These are phyloP conservation scores for Agriotes lineatus DNA, from an alignment of 2,888 invertebrate genomes.

Conservation along the genomic window DNA sequence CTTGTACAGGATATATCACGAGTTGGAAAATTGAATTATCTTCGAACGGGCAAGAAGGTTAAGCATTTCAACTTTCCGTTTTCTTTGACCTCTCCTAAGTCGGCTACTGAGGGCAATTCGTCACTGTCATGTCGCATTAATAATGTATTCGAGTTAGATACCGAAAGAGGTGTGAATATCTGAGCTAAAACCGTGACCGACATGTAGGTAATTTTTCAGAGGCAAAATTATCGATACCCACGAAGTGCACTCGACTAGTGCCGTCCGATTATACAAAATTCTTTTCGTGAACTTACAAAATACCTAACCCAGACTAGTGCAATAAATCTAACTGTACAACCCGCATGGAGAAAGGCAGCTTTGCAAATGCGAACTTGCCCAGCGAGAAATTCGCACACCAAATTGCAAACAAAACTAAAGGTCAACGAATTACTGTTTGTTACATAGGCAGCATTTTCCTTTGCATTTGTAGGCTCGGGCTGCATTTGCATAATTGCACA, in stretches of 20 bases:
- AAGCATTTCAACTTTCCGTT: conserved; percentile 19
- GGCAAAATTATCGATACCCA: too few species aligned
- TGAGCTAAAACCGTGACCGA: background rate
- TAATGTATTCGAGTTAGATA: conserved; percentile 1
- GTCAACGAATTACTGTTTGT: conserved; percentile 14
- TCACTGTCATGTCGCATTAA: conserved; percentile 16
- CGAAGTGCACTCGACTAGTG: too few species aligned
- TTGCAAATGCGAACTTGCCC: conserved; percentile 21
- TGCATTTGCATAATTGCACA: background rate
- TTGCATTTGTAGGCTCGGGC: background rate
- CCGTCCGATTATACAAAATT: too few species aligned
- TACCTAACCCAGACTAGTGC: too few species aligned
- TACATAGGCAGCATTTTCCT: background rate
- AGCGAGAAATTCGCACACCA: conserved; percentile 21
- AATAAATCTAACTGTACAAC: background rate
- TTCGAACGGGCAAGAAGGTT: conserved; percentile 9
- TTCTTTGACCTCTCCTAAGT: conserved; percentile 32
- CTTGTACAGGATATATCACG: too few species aligned
- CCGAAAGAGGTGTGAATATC: conserved; percentile 8
- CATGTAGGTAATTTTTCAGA: too few species aligned
- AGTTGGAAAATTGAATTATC: too few species aligned
- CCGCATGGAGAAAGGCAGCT: conserved; percentile 20
- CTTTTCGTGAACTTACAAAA: too few species aligned
- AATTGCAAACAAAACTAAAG: conserved; percentile 18
- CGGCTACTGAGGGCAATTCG: conserved; percentile 18